Percentiles rank a stretch among this genome's conserved stretches.
phyloP scores from a whole-genome alignment of 2,113 vertebrate genomes.

The Octodon degus region DNA sequence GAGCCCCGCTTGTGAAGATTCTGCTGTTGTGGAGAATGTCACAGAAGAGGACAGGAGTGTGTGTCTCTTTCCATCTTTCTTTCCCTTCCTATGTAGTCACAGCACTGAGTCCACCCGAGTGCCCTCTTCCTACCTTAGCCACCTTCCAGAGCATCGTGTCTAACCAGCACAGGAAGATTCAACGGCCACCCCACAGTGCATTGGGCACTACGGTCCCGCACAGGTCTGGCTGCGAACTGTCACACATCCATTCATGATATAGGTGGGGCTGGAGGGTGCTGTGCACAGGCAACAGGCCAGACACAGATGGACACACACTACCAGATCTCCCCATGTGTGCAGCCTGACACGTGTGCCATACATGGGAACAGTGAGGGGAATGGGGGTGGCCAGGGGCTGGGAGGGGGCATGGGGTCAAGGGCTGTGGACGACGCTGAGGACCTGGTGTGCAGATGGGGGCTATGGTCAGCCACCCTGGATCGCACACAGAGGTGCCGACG shows the following conservation, averaged over 20 bases:
- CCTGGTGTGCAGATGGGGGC: not conserved
- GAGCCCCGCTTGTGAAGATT: not conserved
- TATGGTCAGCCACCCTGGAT: not conserved
- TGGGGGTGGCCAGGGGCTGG: not conserved
- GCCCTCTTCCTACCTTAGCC: not conserved
- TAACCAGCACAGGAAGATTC: too few relatives aligned
- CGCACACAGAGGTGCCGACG: too few relatives aligned
- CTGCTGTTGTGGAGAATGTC: not conserved
- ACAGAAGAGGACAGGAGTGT: not conserved
- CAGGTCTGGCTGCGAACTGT: too few relatives aligned
- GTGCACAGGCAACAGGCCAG: too few relatives aligned
- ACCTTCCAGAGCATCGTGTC: too few relatives aligned
- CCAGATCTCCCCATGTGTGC: not conserved
- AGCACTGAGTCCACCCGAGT: not conserved
- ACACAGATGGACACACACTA: not conserved
- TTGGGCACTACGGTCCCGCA: not conserved
- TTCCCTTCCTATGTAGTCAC: not conserved
- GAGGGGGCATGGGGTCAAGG: too few relatives aligned
- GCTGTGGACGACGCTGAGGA: not conserved
- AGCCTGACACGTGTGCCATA: not conserved
- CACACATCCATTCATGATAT: accelerated
- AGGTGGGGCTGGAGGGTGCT: not conserved
- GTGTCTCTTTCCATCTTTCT: not conserved
- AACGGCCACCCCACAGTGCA: too few relatives aligned
- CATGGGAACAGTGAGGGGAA: not conserved